These are phyloP conservation scores for Scolanthus callimorphus DNA, from an alignment of 92 coral and sea anemone species.

Conservation along the genomic window DNA sequence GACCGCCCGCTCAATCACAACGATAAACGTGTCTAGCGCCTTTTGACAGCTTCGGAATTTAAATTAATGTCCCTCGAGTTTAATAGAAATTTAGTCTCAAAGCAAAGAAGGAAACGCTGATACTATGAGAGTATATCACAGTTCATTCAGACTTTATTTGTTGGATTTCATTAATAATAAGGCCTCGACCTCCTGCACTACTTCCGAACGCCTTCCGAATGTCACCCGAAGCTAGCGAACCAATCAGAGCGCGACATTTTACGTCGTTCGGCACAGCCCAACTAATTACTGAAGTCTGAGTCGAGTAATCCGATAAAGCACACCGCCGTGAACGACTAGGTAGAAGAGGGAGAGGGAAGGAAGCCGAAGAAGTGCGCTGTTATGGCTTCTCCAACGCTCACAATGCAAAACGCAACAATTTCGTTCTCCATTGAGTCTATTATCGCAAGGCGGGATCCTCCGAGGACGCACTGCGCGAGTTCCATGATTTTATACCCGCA, in stretches of 20 bases:
- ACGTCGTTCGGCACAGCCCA: constrained; percentile 63
- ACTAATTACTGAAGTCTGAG: constrained; percentile 79
- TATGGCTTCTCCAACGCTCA: constrained; percentile 45
- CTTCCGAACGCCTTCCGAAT: constrained; percentile 47
- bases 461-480: constrained; percentile 17
- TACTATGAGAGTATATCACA: no score
- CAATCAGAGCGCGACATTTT: constrained; percentile 65
- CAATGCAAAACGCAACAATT: constrained; percentile 77
- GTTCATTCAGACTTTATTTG: no score
- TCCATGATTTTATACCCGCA: constrained; percentile 16
- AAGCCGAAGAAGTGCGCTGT: no score
- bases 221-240: constrained; percentile 63
- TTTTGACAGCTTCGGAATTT: constrained; percentile 24
- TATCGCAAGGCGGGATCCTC: constrained; percentile 83
- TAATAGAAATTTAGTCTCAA: constrained; percentile 58
- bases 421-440: constrained; percentile 95
- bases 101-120: no score
- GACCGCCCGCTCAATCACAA: constrained; percentile 34
- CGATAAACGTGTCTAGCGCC: constrained; percentile 15
- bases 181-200: no score
- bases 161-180: no score
- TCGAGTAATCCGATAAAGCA: constrained; percentile 94
- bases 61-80: constrained; percentile 41
- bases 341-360: no score
- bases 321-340: no score